A percentile compares a stretch with the other conserved stretches of the same genome.
Evolutionary conservation across 37 sponge, comb jelly and placozoan species (phyloP).

Genomic region (Aplysina aerophoba): DNA sequence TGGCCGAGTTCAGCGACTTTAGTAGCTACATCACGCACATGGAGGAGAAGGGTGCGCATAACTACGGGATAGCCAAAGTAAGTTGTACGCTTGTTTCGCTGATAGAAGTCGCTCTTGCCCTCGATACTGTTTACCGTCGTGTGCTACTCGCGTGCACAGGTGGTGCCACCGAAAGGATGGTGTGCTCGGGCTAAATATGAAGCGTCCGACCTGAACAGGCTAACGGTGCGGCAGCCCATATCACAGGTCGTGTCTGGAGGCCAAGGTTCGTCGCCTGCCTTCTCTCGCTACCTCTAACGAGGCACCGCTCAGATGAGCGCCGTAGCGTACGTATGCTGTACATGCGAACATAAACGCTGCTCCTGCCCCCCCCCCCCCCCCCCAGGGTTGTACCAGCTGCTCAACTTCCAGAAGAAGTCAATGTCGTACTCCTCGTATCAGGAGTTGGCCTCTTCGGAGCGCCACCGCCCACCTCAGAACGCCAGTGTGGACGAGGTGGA

Average conservation of each 20-base stretch:
- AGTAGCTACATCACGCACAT: slow-evolving; percentile 80
- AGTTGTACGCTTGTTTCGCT: not conserved
- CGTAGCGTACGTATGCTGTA: no score
- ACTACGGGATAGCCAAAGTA: slow-evolving; percentile 93
- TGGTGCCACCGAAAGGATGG: slow-evolving; percentile 94
- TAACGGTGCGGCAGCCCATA: slow-evolving; percentile 71
- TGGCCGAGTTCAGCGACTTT: slow-evolving; percentile 96
- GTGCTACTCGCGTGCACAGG: slow-evolving; percentile 40
- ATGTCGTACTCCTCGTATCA: slow-evolving; percentile 57
- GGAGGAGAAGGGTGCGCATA: slow-evolving; percentile 93
- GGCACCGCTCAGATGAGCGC: no score
- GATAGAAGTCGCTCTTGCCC: no score
- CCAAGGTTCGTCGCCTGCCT: slow-evolving; percentile 47
- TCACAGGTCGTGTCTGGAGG: slow-evolving; percentile 81
- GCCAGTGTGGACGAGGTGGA: slow-evolving; percentile 84
- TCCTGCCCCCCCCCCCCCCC: not conserved
- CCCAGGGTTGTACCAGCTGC: slow-evolving; percentile 84
- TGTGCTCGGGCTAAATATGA: slow-evolving; percentile 57
- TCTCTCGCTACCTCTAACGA: not conserved
- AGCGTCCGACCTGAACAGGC: slow-evolving; percentile 38
- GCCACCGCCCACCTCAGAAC: slow-evolving; percentile 76
- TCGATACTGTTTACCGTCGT: not conserved
- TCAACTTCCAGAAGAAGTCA: slow-evolving; percentile 94
- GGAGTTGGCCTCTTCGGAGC: slow-evolving; percentile 76
- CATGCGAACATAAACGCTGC: no score